A percentile compares a stretch with the other conserved stretches of the same genome.
phyloP scores from a whole-genome alignment of 2,888 invertebrate species.

The Aphidoletes aphidimyza region DNA sequence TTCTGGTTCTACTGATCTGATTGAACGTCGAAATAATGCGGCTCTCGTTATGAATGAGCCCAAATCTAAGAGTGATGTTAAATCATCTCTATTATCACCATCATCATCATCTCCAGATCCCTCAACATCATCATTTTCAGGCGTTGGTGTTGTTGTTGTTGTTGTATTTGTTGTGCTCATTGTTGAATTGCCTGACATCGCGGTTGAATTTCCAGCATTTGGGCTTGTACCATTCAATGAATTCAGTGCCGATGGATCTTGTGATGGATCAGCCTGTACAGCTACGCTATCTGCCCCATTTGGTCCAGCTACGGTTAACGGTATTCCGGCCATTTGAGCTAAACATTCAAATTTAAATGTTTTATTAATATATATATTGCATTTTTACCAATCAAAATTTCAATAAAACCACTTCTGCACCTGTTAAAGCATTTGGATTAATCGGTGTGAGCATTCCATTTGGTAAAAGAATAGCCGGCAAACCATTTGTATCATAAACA shows the following conservation, averaged over 20 bases:
- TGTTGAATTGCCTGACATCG: not conserved
- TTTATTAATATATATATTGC: not conserved
- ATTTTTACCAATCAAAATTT: not conserved
- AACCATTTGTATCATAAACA: constrained; percentile 20
- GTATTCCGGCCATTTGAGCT: constrained; percentile 28
- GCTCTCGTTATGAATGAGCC: constrained; percentile 56
- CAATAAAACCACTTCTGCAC: no score
- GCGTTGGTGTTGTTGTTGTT: constrained; percentile 33
- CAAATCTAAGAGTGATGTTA: constrained; percentile 58
- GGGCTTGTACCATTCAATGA: not conserved
- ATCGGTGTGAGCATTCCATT: not conserved
- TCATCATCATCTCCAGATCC: constrained; percentile 69
- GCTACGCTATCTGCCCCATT: not conserved
- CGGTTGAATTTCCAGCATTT: not conserved
- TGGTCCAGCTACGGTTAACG: not conserved
- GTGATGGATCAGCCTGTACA: not conserved
- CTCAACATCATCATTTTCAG: constrained; percentile 65
- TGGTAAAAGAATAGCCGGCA: not conserved
- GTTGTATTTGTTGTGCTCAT: constrained; percentile 53
- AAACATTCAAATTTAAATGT: no score
- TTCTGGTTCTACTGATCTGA: not conserved
- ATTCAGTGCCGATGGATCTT: not conserved
- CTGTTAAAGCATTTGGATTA: constrained; percentile 21
- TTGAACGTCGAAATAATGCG: not conserved
- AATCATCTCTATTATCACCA: constrained; percentile 56